Evolutionary conservation across 1,140 invertebrate species (phyloP).

Genomic region (Dreissena rostriformis): DNA sequence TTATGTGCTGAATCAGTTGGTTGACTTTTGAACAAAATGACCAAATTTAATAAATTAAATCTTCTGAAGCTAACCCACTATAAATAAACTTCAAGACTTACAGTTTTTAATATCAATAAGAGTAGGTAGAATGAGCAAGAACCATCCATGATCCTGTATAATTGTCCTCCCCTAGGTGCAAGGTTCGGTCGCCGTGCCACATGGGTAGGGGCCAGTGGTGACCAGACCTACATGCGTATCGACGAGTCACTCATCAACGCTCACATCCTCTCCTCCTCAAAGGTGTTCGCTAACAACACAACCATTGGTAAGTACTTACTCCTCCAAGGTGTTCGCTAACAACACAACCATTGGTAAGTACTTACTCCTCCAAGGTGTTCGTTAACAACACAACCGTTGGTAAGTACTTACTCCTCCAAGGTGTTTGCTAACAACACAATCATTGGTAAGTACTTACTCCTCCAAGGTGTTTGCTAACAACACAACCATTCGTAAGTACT

Average conservation of each 20-base stretch:
- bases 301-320: slow-evolving; percentile 91
- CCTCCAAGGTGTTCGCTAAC: slow-evolving; percentile 94
- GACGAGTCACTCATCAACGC: slow-evolving; percentile 96
- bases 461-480: too few relatives aligned
- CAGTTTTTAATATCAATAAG: too few relatives aligned
- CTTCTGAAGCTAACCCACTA: too few relatives aligned
- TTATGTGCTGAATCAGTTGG: too few relatives aligned
- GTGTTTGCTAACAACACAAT: slow-evolving; percentile 93
- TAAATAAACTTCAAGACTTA: too few relatives aligned
- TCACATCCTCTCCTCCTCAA: slow-evolving; percentile 91
- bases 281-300: slow-evolving; percentile 93
- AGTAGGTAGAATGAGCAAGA: too few relatives aligned
- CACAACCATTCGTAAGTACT: too few relatives aligned
- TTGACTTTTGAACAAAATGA: too few relatives aligned
- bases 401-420: slow-evolving; percentile 90
- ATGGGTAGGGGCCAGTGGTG: slow-evolving; percentile 96
- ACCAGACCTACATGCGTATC: slow-evolving; percentile 96
- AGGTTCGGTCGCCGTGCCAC: slow-evolving; percentile 90
- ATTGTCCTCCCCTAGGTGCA: slow-evolving; percentile 67
- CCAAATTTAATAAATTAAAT: too few relatives aligned
- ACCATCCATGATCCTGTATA: not conserved
- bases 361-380: slow-evolving; percentile 92
- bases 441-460: slow-evolving; percentile 91
- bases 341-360: slow-evolving; percentile 91
- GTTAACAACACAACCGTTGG: slow-evolving; percentile 93